Evolutionary conservation across 1,140 invertebrate genomes (phyloP), one percentile per base, ranked within the genome.

Genomic region (Sweltsa coloradensis): DNA sequence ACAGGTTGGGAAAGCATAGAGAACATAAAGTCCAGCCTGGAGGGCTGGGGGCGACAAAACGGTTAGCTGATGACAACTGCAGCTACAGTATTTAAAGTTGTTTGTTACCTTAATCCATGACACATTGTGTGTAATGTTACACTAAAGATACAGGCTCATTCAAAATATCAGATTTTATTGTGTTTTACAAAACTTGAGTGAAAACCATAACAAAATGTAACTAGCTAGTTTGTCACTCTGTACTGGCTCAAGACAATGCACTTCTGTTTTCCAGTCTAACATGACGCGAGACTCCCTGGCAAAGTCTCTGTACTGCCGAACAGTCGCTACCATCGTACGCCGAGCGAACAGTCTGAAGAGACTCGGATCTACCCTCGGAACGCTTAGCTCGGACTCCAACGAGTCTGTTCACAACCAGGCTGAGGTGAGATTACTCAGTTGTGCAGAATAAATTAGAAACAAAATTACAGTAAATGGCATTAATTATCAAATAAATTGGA

Each of bases 251-350:
- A 22, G 9, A 13, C n/a, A 39, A 22, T 47, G 7, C 45, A 18
- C 46, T 49, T 41, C 27, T 53, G 24, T 48, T 18, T 52, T 60
- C 34, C 60, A 81, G 78, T 84, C 86, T 7, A 86, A 88, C 55
- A 79, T 82, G 69, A 90, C 85, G 7, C 70, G 89, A 53, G 89
- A 95, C 67, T 84, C 86, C 37, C 67, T 95, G 34, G 89, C 90
- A 1, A 94, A 94, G 70, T 90, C 91, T 7, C 67, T 96, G 9
- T 96, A 95, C 62, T 93, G 88, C 60, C 79, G 92, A 41, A 94
- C 90, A 1, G 88, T 96, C n/a, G 89, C 89, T 4, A 93, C 90
- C 4, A 94, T 96, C 54, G 88, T 95, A 5, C 71, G 89, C 22
- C 71, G 90, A 56, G 89, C 91, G 16, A 96, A 96, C 61, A 94